Evolutionary conservation across 2,113 vertebrate species (phyloP), one percentile per base, ranked within the genome.

Genomic region (Coptodon bakossiorum): DNA sequence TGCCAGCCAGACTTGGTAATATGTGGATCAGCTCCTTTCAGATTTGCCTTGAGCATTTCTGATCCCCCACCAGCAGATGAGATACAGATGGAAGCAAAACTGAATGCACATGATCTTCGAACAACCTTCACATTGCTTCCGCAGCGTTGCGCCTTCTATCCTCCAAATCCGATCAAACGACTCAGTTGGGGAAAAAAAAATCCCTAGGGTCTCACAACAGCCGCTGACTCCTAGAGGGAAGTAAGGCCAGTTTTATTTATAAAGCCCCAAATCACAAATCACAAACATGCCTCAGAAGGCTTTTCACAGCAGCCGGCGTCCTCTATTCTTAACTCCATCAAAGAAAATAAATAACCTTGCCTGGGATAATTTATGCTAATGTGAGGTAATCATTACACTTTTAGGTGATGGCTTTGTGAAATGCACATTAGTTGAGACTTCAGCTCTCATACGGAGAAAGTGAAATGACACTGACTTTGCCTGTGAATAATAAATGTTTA

Each of bases 281-380:
- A 27, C 68, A 73, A 73, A 73, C 38, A 50, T 78, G 80, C 80
- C 80, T 81, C 38, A 45, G 80, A 81, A 59, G 80, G 56, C 38
- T 61, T 63, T 66, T 34, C 13, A n/a, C 22, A 29, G 3, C 7
- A 17, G 12, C n/a, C 54, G 3, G 40, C 9, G 2, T 57, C 7
- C 57, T 24, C 54, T 63, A 85, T 78, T 85, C 71, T 85, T 79
- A 80, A 48, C 59, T 61, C 17, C 16, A 38, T 29, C 31, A 38
- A 54, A 89, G 81, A 38, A 90, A 88, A 90, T 82, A 17, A 87
- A 90, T 86, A 83, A 76, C 81, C 90, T 91, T 86, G 86, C 12
- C 84, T 24, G 76, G 8, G 82, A 81, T 93, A 81, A 95, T 94
- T 85, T 93, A 88, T 91, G 88, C 57, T 91, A 91, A 95, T 90